phyloP scores from a whole-genome alignment of 2,113 vertebrate genomes.

The Dipodomys stephensi region DNA sequence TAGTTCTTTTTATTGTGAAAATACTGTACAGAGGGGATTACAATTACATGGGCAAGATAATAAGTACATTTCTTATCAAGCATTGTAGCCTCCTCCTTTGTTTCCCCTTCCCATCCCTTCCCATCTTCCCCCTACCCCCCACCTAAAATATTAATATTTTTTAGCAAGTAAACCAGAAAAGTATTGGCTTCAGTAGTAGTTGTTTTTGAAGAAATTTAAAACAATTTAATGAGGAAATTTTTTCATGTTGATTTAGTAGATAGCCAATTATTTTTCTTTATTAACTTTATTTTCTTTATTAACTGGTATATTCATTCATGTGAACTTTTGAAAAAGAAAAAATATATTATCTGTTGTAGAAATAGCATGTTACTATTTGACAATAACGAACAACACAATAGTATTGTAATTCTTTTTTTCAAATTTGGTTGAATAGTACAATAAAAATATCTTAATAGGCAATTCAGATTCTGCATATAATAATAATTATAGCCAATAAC shows the following conservation, averaged over 20 bases:
- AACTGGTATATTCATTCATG: constrained; percentile 22
- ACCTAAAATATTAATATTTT: constrained; percentile 47
- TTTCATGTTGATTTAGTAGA: not conserved
- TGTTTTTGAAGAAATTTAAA: constrained; percentile 64
- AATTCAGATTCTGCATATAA: constrained; percentile 31
- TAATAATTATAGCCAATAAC: constrained; percentile 26
- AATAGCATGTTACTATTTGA: not conserved
- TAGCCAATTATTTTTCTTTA: constrained; percentile 29
- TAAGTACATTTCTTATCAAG: no score
- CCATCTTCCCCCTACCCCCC: no score
- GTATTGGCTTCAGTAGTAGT: constrained; percentile 25
- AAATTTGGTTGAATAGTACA: constrained; percentile 57
- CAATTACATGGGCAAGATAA: no score
- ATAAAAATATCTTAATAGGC: constrained; percentile 43
- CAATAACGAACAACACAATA: constrained; percentile 24
- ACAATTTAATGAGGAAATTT: constrained; percentile 49
- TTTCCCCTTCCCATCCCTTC: no score
- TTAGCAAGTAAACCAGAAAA: constrained; percentile 38
- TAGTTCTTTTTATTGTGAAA: no score
- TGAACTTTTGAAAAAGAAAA: constrained; percentile 15
- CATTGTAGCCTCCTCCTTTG: no score
- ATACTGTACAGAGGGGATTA: no score
- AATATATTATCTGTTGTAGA: constrained; percentile 23
- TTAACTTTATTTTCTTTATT: not conserved
- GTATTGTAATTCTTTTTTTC: not conserved